Base-by-base conservation (phyloP, 1,140 invertebrate species). In the Drosophila pandora region DNA sequence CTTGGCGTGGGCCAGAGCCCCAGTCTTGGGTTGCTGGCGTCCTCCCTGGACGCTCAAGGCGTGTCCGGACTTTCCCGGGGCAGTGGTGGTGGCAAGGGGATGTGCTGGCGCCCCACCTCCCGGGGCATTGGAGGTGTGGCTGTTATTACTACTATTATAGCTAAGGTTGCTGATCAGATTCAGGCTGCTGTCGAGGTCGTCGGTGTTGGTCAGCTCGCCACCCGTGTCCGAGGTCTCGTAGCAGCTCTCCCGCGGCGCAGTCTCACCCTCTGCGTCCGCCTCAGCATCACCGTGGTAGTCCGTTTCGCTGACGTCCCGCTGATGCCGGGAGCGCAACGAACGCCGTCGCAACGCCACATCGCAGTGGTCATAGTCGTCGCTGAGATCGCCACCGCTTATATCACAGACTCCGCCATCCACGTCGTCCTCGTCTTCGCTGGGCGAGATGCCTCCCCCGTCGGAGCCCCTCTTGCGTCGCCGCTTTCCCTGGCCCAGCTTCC, bases 141-240 rank as follows among this genome's bases (percentile, higher is more conserved):
- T 91, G 79, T 91, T 91, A 83, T 91, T 91, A 90, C 90, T 91
- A 90, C 90, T 91, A 90, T 91, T 91, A 91, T 79, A 91, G 87
- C 90, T 91, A 79, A 91, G 81, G 72, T 91, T 91, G 84, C 90
- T 91, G 49, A 90, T 89, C 49, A 91, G 71, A 67, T 91, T 91
- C 65, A 89, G 76, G 59, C 90, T 91, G 23, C 90, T 91, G 74
- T 91, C 83, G 41, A 89, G 79, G 13, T 90, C 87, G 21, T 91
- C 90, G n/a, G 87, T 90, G 39, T 89, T 89, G 56, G 90, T 91
- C 12, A 91, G 58, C 22, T 91, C 85, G 21, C 85, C 90, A 12
- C 90, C 85, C 30, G 90, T 91, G 69, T 91, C 90, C 41, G 90
- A 91, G 9, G 90, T 91, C 64, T 91, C 90, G 64, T 89, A 91